phyloP scores from a whole-genome alignment of 2,797 vertebrate species.

The Dendrocincla tyrannina region DNA sequence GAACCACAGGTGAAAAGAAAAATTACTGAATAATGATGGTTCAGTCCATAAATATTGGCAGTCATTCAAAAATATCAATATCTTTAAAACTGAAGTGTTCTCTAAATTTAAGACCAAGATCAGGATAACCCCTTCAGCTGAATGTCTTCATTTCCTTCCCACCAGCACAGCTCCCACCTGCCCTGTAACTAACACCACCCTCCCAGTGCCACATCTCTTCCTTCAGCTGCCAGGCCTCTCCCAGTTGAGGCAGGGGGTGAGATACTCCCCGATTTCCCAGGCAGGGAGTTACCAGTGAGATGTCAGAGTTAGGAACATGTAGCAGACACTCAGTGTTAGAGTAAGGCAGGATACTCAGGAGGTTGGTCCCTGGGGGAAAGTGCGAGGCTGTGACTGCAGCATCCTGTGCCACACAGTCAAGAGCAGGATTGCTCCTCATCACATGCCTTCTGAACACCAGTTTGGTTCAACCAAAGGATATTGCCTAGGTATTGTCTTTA shows the following conservation, averaged over 20 bases:
- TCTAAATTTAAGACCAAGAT: not conserved
- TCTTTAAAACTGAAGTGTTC: not conserved
- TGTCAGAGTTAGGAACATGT: not conserved
- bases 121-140: not conserved
- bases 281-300: not conserved
- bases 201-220: not conserved
- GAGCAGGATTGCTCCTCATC: not conserved
- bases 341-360: not conserved
- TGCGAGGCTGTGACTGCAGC: not conserved
- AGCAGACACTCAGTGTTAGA: not conserved
- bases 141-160: not conserved
- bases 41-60: not conserved
- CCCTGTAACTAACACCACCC: not conserved
- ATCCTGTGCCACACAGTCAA: not conserved
- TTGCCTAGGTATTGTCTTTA: not conserved
- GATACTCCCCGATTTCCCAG: not conserved
- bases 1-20: not conserved
- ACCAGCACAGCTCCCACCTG: not conserved
- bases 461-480: not conserved
- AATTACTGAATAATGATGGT: not conserved
- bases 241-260: not conserved
- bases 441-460: not conserved
- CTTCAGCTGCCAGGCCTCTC: not conserved
- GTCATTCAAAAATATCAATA: not conserved
- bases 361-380: not conserved